Conservation (phyloP, 2,888 invertebrate genomes). For the Furcula furcula region DNA sequence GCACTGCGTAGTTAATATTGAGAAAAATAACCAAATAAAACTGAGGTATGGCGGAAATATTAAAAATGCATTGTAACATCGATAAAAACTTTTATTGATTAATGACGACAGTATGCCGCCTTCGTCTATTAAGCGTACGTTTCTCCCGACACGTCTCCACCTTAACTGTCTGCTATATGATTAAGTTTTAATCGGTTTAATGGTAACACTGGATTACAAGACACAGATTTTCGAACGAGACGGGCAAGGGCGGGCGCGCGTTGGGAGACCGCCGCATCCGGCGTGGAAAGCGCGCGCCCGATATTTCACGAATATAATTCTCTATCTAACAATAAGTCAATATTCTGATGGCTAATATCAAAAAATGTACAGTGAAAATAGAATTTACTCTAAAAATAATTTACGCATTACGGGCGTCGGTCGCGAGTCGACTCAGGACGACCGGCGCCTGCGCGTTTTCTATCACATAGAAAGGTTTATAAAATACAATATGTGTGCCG, state of each 20-base stretch:
- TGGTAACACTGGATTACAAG: slow-evolving; percentile 74
- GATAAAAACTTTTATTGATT: slow-evolving; percentile 80
- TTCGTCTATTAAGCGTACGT: slow-evolving; percentile 77
- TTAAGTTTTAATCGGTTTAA: slow-evolving; percentile 67
- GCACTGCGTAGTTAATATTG: no score
- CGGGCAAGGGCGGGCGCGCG: slow-evolving; percentile 65
- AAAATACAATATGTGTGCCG: slow-evolving; percentile 59
- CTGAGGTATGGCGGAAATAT: slow-evolving; percentile 16
- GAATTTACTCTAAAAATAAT: slow-evolving; percentile 80
- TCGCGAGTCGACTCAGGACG: slow-evolving; percentile 67
- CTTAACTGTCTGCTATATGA: slow-evolving; percentile 67
- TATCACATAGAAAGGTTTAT: slow-evolving; percentile 81
- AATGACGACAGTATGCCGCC: slow-evolving; percentile 67
- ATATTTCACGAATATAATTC: slow-evolving; percentile 72
- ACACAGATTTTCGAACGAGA: slow-evolving; percentile 70
- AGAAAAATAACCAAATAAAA: not conserved
- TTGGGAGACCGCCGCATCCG: slow-evolving; percentile 47
- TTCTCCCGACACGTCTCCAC: slow-evolving; percentile 69
- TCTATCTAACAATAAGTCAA: slow-evolving; percentile 78
- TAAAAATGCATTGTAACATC: slow-evolving; percentile 68
- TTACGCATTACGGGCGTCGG: slow-evolving; percentile 63
- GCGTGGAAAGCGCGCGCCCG: slow-evolving; percentile 71
- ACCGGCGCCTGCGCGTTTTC: slow-evolving; percentile 69
- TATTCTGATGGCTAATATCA: slow-evolving; percentile 75
- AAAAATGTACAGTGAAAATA: slow-evolving; percentile 81